Conservation (phyloP, 2,113 vertebrate genomes). For the Indicator maculatus region DNA sequence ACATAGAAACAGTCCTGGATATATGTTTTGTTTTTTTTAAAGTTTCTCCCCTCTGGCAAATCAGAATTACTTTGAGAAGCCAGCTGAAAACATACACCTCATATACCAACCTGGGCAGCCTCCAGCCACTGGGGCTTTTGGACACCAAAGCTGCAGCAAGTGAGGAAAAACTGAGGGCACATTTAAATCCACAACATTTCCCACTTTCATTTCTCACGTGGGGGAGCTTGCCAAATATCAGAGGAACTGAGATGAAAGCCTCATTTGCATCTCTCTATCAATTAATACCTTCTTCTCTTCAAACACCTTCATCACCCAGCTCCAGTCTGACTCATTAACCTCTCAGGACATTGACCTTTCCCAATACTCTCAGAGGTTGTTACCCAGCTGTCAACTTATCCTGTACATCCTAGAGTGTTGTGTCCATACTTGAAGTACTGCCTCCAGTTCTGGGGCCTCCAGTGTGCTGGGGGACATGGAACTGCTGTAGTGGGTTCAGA, state of each 20-base stretch:
- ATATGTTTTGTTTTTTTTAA: not conserved
- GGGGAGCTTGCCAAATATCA: not conserved
- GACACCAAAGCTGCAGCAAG: not conserved
- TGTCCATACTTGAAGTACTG: no score
- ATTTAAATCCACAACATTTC: not conserved
- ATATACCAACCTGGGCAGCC: not conserved
- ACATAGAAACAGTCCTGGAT: not conserved
- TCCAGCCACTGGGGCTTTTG: not conserved
- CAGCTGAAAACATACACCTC: accelerated
- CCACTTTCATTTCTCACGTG: not conserved
- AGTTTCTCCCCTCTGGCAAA: not conserved
- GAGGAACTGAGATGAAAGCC: not conserved
- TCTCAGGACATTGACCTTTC: accelerated
- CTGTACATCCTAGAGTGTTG: not conserved
- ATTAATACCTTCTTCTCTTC: not conserved
- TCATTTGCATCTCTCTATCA: not conserved
- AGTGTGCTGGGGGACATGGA: no score
- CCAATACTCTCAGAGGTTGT: not conserved
- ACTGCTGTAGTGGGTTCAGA: no score
- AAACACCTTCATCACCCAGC: not conserved
- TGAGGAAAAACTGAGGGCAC: not conserved
- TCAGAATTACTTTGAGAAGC: not conserved
- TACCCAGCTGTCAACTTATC: not conserved
- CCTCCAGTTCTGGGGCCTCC: no score
- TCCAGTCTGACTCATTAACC: not conserved